Conservation (phyloP, 2,797 vertebrate genomes). For the Coracias cyanogaster region DNA sequence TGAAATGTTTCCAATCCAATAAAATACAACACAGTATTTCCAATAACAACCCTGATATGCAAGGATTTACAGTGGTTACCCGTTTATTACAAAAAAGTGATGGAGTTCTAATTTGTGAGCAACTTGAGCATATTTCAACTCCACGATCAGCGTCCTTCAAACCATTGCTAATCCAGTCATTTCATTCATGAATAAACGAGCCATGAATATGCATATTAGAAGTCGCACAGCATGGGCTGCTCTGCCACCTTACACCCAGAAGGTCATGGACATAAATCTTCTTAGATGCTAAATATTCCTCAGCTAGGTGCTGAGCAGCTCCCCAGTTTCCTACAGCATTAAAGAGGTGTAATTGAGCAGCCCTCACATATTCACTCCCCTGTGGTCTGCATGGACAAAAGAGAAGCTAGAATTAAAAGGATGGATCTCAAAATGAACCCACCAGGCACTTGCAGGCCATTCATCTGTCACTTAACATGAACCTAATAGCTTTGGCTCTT, state of each 20-base stretch:
- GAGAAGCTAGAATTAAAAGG: conserved; percentile 5
- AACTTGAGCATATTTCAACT: conserved; percentile 2
- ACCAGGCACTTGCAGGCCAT: not conserved
- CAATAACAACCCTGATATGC: not conserved
- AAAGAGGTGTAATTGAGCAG: conserved; percentile 32
- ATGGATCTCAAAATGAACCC: not conserved
- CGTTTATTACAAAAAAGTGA: conserved; percentile 17
- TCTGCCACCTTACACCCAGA: conserved; percentile 57
- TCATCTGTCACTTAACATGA: not conserved
- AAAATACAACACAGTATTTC: conserved; percentile 50
- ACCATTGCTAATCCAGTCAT: conserved; percentile 39
- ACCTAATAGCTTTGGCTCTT: not conserved
- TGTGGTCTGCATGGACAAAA: not conserved
- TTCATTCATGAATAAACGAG: conserved; percentile 54
- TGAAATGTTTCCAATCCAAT: conserved; percentile 59
- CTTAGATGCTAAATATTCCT: conserved; percentile 31
- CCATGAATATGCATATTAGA: conserved; percentile 67
- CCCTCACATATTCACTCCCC: not conserved
- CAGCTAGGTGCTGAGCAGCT: not conserved
- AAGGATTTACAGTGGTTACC: conserved; percentile 24
- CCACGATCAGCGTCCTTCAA: conserved; percentile 47
- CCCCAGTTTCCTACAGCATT: not conserved
- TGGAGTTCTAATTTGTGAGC: conserved; percentile 30
- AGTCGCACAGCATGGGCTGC: conserved; percentile 47
- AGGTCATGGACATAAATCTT: conserved; percentile 65